These are phyloP conservation scores for Pachyuromys duprasi DNA, from an alignment of 2,797 vertebrate species.

Conservation along the genomic window DNA sequence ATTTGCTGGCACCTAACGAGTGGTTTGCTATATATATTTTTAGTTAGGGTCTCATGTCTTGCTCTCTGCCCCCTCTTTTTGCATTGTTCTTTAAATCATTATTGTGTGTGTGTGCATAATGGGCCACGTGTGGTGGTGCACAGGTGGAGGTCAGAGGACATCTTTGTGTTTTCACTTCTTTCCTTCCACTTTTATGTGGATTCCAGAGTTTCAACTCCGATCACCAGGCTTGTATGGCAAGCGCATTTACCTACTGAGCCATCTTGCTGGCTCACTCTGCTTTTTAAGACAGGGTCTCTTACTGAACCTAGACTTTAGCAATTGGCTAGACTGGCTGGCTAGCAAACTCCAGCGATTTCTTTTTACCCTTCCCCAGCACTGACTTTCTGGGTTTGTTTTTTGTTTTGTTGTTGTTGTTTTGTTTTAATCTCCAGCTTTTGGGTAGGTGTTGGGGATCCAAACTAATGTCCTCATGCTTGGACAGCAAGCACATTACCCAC, in stretches of 20 bases:
- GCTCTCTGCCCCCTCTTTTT: not conserved
- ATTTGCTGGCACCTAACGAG: not conserved
- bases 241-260: not conserved
- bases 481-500: not conserved
- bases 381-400: not conserved
- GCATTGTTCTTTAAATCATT: not conserved
- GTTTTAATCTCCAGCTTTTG: not conserved
- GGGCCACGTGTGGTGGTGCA: not conserved
- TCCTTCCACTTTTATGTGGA: not conserved
- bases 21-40: not conserved
- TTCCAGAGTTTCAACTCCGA: not conserved
- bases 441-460: not conserved
- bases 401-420: too few species aligned
- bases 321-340: not conserved
- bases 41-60: not conserved
- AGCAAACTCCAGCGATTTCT: not conserved
- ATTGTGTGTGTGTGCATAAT: not conserved
- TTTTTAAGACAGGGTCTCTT: not conserved
- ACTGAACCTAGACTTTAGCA: not conserved
- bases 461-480: not conserved
- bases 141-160: not conserved
- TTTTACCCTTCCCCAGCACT: not conserved
- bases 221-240: not conserved
- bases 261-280: not conserved
- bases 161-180: not conserved